phyloP scores from a whole-genome alignment of 1,140 invertebrate genomes.

The Drosophila lowei region DNA sequence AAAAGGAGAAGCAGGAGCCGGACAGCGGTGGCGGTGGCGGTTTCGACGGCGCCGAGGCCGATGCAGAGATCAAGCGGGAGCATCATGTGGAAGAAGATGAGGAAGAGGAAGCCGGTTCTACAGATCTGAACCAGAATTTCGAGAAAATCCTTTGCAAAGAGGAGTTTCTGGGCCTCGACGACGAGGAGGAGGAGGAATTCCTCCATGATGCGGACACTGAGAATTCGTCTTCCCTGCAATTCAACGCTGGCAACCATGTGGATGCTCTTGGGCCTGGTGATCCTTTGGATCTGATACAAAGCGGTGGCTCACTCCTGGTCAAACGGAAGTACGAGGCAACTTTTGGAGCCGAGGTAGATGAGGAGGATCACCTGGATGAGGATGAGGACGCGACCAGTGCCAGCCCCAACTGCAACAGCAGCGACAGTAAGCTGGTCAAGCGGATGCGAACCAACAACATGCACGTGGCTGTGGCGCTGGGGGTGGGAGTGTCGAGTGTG shows the following conservation, averaged over 20 bases:
- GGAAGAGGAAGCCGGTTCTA: slow-evolving; percentile 57
- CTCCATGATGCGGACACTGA: slow-evolving; percentile 67
- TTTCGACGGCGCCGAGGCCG: neutral
- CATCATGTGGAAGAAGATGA: slow-evolving; percentile 30
- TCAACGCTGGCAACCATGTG: slow-evolving; percentile 53
- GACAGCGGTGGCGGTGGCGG: slow-evolving; percentile 5
- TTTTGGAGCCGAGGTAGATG: slow-evolving; percentile 42
- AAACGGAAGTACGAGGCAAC: slow-evolving; percentile 66
- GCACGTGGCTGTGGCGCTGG: slow-evolving; percentile 21
- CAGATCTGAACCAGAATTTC: slow-evolving; percentile 82
- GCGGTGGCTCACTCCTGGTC: slow-evolving; percentile 43
- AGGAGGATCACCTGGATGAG: slow-evolving; percentile 31
- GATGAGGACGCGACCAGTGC: slow-evolving; percentile 44
- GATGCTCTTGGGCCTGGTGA: slow-evolving; percentile 46
- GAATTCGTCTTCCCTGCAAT: slow-evolving; percentile 74
- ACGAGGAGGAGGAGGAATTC: slow-evolving; percentile 66
- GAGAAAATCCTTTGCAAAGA: slow-evolving; percentile 82
- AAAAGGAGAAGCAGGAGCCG: slow-evolving; percentile 64
- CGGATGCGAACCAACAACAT: slow-evolving; percentile 63
- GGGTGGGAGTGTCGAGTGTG: slow-evolving; percentile 9
- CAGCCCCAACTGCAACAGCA: slow-evolving; percentile 38
- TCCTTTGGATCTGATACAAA: slow-evolving; percentile 75
- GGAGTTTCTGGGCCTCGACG: slow-evolving; percentile 78
- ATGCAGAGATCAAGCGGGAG: slow-evolving; percentile 64
- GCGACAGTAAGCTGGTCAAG: slow-evolving; percentile 49